phyloP scores from a whole-genome alignment of 2,888 invertebrate genomes.

The Diplolepis rosae region DNA sequence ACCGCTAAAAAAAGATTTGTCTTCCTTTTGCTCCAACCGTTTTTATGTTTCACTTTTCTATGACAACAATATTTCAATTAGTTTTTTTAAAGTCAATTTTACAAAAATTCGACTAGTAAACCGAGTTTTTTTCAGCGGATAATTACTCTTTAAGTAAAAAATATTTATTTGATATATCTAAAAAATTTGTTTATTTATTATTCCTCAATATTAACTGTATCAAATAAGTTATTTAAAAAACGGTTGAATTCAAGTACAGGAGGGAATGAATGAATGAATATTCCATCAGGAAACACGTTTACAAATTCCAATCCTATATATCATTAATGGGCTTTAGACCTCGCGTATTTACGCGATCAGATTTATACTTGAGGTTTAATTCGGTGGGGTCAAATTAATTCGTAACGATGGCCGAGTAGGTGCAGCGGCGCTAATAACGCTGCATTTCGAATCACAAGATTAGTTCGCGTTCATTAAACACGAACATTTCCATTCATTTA shows the following conservation, averaged over 20 bases:
- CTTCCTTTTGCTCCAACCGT: too few relatives aligned
- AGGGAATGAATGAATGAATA: neutral
- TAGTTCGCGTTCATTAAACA: slow-evolving; percentile 68
- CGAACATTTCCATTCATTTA: slow-evolving; percentile 40
- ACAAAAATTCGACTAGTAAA: too few relatives aligned
- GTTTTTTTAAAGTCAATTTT: too few relatives aligned
- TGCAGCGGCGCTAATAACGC: slow-evolving; percentile 54
- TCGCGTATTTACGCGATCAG: slow-evolving; percentile 50
- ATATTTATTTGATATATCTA: too few relatives aligned
- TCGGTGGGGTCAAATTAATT: slow-evolving; percentile 69
- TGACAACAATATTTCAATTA: too few relatives aligned
- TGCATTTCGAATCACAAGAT: slow-evolving; percentile 64
- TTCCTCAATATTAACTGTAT: too few relatives aligned
- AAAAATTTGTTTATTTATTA: too few relatives aligned
- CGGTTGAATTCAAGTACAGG: neutral
- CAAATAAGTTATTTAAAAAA: too few relatives aligned
- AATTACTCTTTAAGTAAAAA: too few relatives aligned
- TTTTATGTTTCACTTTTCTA: too few relatives aligned
- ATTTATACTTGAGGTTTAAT: slow-evolving; percentile 71
- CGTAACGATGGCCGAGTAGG: slow-evolving; percentile 66
- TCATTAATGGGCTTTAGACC: slow-evolving; percentile 57
- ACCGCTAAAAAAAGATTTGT: too few relatives aligned
- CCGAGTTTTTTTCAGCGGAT: too few relatives aligned
- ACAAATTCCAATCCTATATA: slow-evolving; percentile 53
- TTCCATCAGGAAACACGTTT: slow-evolving; percentile 17